Base-by-base conservation (phyloP, 2,888 invertebrate species). In the Tinea semifulvella region DNA sequence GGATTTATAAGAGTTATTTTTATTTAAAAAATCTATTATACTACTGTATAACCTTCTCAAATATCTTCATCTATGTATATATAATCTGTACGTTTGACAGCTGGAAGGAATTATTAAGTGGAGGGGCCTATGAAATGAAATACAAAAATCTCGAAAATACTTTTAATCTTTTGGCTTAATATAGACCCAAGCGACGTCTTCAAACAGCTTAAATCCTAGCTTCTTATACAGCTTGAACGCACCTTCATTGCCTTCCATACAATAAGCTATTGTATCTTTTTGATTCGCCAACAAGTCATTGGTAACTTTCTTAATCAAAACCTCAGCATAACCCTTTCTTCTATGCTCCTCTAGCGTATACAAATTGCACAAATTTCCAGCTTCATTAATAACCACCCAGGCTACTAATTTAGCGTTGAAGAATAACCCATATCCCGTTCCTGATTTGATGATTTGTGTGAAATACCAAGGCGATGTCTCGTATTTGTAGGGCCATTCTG, bases 181-280 rank as follows among this genome's bases (percentile, higher is more conserved):
- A 22, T 40, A 40, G 7, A 25, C 25, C 22, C 26, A 40, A 22
- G 40, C 40, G 8, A 40, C 26, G 22, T 40, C 40, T 22, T 13
- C 26, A 16, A 14, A 40, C 26, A 11, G 18, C 22, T 25, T 20
- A 18, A 36, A 36, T 2, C 36, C 36, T 36, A 36, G 18, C 10
- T 36, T 36, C 18, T 36, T 3, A 36, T 36, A 36, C 18, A 36
- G 16, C 16, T 36, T 18, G 2, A 3, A 4, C 7, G 36, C 36
- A 14, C 8, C 18, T 8, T 7, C 18, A 18, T 36, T 36, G 7
- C 10, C 36, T 2, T 16, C 36, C 36, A 36, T 36, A 14, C 36
- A 36, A 16, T 36, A 36, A 3, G 36, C 36, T 3, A 36, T 36
- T 18, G 18, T 18, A 18, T 36, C 36, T 18, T 10, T 18, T 6